Evolutionary conservation across 2,113 vertebrate genomes (phyloP).

Genomic region (Bubo bubo): DNA sequence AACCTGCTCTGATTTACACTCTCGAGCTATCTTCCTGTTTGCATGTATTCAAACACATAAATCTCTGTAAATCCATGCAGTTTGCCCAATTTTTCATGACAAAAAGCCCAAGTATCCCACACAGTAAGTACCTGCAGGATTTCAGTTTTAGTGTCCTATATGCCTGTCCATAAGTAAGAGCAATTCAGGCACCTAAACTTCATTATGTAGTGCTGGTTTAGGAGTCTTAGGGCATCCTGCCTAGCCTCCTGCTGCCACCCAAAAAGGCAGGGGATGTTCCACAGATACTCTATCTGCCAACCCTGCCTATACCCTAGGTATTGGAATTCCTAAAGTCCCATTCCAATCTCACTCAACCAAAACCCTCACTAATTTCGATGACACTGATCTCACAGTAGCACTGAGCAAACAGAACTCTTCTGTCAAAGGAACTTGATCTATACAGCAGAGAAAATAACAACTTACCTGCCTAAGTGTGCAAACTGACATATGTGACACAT

Average conservation of each 20-base stretch:
- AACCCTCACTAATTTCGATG: neutral
- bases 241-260: neutral
- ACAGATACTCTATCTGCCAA: neutral
- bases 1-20: neutral
- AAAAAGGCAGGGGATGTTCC: neutral
- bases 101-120: neutral
- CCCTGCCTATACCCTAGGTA: neutral
- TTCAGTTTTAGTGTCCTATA: neutral
- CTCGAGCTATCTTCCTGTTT: neutral
- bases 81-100: neutral
- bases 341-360: neutral
- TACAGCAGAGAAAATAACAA: neutral
- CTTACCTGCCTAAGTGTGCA: neutral
- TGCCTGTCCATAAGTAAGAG: neutral
- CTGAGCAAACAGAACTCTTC: neutral
- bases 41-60: neutral
- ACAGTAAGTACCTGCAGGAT: neutral
- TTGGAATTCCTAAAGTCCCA: neutral
- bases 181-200: neutral
- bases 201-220: rapidly evolving
- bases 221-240: neutral
- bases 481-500: neutral
- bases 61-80: neutral
- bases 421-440: neutral
- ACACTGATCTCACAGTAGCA: neutral